These are phyloP conservation scores for Galbula dea DNA, from an alignment of 2,113 vertebrate genomes.

Conservation along the genomic window DNA sequence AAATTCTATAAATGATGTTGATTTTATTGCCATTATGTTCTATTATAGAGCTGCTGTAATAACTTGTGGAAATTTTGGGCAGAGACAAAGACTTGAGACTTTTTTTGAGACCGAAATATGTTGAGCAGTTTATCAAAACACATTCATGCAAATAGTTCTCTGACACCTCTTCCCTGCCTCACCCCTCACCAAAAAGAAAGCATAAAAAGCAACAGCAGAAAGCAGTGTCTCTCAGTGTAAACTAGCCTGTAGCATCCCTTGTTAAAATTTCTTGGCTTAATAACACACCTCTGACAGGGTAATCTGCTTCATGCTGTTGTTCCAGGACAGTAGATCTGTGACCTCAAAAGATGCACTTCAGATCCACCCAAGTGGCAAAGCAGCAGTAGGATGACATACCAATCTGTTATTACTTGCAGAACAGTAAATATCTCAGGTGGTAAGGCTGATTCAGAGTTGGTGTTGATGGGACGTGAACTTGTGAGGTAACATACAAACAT, in stretches of 20 bases:
- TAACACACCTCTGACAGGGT: not conserved
- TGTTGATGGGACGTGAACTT: not conserved
- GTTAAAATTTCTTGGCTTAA: not conserved
- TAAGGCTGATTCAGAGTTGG: not conserved
- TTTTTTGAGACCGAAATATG: not conserved
- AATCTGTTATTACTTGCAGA: not conserved
- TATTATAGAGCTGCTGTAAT: not conserved
- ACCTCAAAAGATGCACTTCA: not conserved
- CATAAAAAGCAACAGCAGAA: not conserved
- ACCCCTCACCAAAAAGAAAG: rapidly evolving
- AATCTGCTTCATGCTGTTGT: not conserved
- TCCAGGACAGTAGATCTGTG: not conserved
- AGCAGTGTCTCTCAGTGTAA: not conserved
- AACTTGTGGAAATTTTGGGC: not conserved
- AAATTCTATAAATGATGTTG: not conserved
- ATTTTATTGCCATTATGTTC: not conserved
- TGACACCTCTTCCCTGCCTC: not conserved
- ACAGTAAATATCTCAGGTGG: not conserved
- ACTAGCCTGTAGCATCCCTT: not conserved
- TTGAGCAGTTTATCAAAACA: not conserved
- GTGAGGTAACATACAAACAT: not conserved
- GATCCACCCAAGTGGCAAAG: not conserved
- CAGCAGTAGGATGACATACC: not conserved
- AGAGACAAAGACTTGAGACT: not conserved
- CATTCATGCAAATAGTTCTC: not conserved